Evolutionary conservation across 2,888 invertebrate genomes (phyloP).

Genomic region (Zhuqinia jingwanae): DNA sequence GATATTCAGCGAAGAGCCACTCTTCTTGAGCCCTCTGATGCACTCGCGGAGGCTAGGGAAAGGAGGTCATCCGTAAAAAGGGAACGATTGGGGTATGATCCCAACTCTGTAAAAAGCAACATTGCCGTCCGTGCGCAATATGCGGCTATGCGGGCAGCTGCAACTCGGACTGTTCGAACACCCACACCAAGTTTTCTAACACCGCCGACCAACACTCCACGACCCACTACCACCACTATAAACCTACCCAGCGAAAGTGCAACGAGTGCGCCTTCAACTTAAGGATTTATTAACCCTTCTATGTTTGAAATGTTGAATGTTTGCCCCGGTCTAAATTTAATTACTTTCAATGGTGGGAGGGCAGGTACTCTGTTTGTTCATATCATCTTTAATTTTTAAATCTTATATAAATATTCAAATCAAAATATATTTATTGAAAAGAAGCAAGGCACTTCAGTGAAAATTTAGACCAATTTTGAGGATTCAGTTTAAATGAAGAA

Average conservation of each 20-base stretch:
- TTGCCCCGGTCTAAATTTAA: neutral
- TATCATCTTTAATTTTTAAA: too few species aligned
- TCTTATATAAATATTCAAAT: too few species aligned
- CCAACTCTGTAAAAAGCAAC: slow-evolving; percentile 64
- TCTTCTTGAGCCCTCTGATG: slow-evolving; percentile 61
- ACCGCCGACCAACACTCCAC: neutral
- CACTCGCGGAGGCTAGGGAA: slow-evolving; percentile 49
- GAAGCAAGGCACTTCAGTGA: neutral
- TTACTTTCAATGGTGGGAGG: neutral
- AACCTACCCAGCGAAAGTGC: slow-evolving; percentile 26
- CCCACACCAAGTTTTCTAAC: neutral
- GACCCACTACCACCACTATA: too few species aligned
- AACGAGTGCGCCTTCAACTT: slow-evolving; percentile 35
- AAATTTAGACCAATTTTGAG: slow-evolving; percentile 2
- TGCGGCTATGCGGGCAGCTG: slow-evolving; percentile 74
- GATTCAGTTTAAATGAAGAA: neutral
- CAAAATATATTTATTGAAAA: neutral
- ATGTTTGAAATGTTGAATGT: neutral
- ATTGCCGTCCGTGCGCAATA: slow-evolving; percentile 74
- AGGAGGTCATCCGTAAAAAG: slow-evolving; percentile 33
- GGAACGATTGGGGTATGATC: slow-evolving; percentile 65
- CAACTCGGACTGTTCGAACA: slow-evolving; percentile 55
- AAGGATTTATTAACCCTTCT: neutral
- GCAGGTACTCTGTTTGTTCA: too few species aligned
- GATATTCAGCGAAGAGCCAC: slow-evolving; percentile 71